Percentiles rank a stretch among this genome's conserved stretches.
Conservation (phyloP, 1,140 invertebrate genomes). For the Wiebesia pumilae region DNA sequence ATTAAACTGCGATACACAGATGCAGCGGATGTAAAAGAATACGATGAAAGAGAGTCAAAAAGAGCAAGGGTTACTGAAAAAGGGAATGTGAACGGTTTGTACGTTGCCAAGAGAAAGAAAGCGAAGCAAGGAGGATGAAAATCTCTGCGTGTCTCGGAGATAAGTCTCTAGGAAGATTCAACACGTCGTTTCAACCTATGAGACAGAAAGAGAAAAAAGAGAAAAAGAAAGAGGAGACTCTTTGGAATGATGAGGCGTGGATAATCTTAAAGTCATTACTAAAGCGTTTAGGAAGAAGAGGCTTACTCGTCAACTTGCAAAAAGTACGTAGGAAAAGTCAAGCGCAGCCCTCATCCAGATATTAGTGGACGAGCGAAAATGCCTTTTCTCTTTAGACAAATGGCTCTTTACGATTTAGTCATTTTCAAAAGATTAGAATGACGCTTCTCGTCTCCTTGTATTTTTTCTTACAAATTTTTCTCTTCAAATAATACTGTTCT, state of each 20-base stretch:
- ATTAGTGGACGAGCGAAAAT: slow-evolving; percentile 26
- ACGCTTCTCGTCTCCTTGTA: background rate
- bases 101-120: background rate
- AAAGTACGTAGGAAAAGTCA: background rate
- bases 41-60: background rate
- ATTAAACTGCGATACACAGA: slow-evolving; percentile 69
- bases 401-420: slow-evolving; percentile 40
- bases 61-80: background rate
- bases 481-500: background rate
- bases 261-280: slow-evolving; percentile 51
- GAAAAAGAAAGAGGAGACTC: background rate
- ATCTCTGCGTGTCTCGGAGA: background rate
- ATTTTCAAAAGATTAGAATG: slow-evolving; percentile 23
- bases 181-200: slow-evolving; percentile 37
- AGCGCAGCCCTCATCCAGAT: background rate
- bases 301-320: background rate
- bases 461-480: background rate
- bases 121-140: background rate
- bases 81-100: background rate
- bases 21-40: slow-evolving; percentile 68
- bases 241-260: slow-evolving; percentile 48
- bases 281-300: slow-evolving; percentile 17
- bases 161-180: slow-evolving; percentile 34
- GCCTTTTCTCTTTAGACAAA: slow-evolving; percentile 28
- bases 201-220: slow-evolving; percentile 26